phyloP scores from a whole-genome alignment of 2,888 invertebrate genomes.

The Athalia cordata region DNA sequence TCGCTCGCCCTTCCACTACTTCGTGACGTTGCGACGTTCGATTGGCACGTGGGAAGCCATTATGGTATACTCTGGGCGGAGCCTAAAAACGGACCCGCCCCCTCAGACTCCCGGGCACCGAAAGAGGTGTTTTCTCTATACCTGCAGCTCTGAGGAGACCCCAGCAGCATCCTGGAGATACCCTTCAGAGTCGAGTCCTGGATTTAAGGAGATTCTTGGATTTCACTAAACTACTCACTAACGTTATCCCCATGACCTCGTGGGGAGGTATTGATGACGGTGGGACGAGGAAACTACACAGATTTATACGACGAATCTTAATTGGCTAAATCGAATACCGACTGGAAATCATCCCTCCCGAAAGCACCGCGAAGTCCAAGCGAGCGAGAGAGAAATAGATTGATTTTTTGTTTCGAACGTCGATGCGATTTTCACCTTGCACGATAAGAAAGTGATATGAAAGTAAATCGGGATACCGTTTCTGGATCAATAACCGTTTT shows the following conservation, averaged over 20 bases:
- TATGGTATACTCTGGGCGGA: slow-evolving; percentile 64
- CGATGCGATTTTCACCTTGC: not conserved
- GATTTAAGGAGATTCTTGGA: not conserved
- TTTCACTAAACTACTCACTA: not conserved
- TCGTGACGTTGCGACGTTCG: slow-evolving; percentile 52
- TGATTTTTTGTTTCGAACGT: slow-evolving; percentile 11
- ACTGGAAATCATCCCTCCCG: not conserved
- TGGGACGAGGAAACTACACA: not conserved
- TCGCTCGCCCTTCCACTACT: slow-evolving; percentile 53
- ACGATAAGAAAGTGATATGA: not conserved
- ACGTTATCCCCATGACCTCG: not conserved
- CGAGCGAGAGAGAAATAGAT: not conserved
- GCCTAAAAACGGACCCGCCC: slow-evolving; percentile 16
- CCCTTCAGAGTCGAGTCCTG: slow-evolving; percentile 25
- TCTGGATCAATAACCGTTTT: slow-evolving; percentile 2
- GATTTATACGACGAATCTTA: not conserved
- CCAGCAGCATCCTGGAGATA: not conserved
- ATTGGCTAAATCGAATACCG: not conserved
- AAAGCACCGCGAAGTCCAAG: not conserved
- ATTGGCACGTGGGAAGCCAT: slow-evolving; percentile 66
- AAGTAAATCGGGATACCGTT: not conserved
- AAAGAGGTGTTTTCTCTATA: slow-evolving; percentile 34
- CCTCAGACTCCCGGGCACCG: slow-evolving; percentile 45
- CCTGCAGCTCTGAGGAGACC: slow-evolving; percentile 48
- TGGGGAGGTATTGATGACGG: not conserved